Percentiles rank a stretch among this genome's conserved stretches.
Conservation (phyloP, 2,113 vertebrate species). For the Salvelinus fontinalis region DNA sequence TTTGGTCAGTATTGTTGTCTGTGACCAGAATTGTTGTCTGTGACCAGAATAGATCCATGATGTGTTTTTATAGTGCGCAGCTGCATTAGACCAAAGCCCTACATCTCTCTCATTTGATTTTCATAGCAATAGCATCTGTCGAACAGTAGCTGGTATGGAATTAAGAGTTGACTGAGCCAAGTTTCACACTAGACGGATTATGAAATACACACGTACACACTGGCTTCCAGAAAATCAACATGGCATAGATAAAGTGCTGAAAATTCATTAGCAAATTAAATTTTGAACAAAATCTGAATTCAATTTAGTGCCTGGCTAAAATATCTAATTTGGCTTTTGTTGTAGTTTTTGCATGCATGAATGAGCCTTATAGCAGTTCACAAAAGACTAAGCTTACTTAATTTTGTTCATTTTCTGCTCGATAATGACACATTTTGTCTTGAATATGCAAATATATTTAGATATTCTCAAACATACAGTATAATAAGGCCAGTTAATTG, state of each 20-base stretch:
- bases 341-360: constrained; percentile 40
- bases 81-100: constrained; percentile 40
- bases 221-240: constrained; percentile 14
- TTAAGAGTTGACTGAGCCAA: background rate
- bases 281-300: constrained; percentile 44
- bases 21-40: no score
- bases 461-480: constrained; percentile 45
- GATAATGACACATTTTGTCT: constrained; percentile 59
- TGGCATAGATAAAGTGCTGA: constrained; percentile 30
- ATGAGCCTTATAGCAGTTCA: constrained; percentile 38
- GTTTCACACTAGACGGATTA: background rate
- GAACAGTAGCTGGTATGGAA: constrained; percentile 22
- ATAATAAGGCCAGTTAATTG: constrained; percentile 60
- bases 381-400: constrained; percentile 57
- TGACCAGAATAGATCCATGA: background rate
- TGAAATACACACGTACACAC: background rate
- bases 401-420: constrained; percentile 44
- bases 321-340: constrained; percentile 63
- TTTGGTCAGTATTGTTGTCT: no score
- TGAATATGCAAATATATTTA: constrained; percentile 53
- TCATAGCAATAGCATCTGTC: constrained; percentile 17
- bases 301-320: constrained; percentile 51
- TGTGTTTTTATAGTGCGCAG: constrained; percentile 28
- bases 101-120: background rate
- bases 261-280: constrained; percentile 48